Percentiles rank a stretch among this genome's conserved stretches.
Evolutionary conservation across 2,888 invertebrate species (phyloP).

Genomic region (Harpalus rubripes): DNA sequence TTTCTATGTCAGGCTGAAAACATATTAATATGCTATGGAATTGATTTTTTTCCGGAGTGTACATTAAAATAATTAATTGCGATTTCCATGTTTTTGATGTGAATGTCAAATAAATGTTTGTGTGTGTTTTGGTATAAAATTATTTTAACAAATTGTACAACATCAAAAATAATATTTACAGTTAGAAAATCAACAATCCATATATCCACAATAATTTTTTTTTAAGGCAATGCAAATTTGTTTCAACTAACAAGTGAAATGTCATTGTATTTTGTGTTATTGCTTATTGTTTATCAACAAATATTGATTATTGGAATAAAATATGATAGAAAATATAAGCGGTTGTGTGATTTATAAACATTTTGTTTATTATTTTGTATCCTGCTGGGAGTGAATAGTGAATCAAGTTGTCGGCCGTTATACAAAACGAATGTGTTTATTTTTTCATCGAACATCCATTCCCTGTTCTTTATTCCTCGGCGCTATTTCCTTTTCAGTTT

Average conservation of each 20-base stretch:
- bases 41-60: too few species aligned
- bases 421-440: constrained; percentile 56
- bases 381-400: background rate
- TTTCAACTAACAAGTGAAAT: background rate
- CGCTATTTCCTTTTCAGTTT: constrained; percentile 65
- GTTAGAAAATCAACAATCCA: background rate
- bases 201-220: background rate
- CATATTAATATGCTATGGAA: too few species aligned
- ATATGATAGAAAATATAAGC: background rate
- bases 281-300: too few species aligned
- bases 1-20: too few species aligned
- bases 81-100: background rate
- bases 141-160: background rate
- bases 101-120: background rate
- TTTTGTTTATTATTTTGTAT: background rate
- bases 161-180: background rate
- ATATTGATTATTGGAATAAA: too few species aligned
- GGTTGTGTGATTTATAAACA: background rate
- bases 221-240: background rate
- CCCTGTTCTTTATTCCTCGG: constrained; percentile 56
- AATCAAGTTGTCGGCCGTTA: background rate
- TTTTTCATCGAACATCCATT: constrained; percentile 61
- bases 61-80: background rate
- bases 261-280: too few species aligned
- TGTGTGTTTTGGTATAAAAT: background rate